Evolutionary conservation across 2,113 vertebrate genomes (phyloP).

Genomic region (Dasypus novemcinctus): DNA sequence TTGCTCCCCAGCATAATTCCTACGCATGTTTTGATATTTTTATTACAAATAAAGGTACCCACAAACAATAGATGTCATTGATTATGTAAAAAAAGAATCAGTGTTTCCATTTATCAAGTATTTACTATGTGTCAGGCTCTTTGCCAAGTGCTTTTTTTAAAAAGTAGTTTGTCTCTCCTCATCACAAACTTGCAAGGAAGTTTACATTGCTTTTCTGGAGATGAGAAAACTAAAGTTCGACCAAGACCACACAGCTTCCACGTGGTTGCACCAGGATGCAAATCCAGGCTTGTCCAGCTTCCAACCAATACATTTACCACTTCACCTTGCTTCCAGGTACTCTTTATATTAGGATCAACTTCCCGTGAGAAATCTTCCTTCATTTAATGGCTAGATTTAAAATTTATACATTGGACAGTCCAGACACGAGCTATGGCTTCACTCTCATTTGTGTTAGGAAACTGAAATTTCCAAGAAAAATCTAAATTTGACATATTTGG

Average conservation of each 20-base stretch:
- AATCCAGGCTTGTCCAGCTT: too few species aligned
- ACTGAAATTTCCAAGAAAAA: constrained; percentile 34
- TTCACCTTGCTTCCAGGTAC: not conserved
- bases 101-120: constrained; percentile 36
- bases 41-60: too few species aligned
- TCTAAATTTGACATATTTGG: not conserved
- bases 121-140: too few species aligned
- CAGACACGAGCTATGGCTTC: not conserved
- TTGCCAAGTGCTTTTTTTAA: not conserved
- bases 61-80: too few species aligned
- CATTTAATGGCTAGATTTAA: not conserved
- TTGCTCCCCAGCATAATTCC: too few species aligned
- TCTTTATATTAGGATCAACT: not conserved
- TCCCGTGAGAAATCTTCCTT: not conserved
- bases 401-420: not conserved
- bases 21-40: too few species aligned
- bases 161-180: not conserved
- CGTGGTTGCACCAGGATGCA: not conserved
- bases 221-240: not conserved
- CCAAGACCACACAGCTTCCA: not conserved
- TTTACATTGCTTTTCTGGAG: not conserved
- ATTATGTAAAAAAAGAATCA: too few species aligned
- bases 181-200: not conserved
- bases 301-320: not conserved
- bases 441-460: not conserved